These are phyloP conservation scores for Drosophila pallidifrons DNA, from an alignment of 1,140 invertebrate species.

Conservation along the genomic window DNA sequence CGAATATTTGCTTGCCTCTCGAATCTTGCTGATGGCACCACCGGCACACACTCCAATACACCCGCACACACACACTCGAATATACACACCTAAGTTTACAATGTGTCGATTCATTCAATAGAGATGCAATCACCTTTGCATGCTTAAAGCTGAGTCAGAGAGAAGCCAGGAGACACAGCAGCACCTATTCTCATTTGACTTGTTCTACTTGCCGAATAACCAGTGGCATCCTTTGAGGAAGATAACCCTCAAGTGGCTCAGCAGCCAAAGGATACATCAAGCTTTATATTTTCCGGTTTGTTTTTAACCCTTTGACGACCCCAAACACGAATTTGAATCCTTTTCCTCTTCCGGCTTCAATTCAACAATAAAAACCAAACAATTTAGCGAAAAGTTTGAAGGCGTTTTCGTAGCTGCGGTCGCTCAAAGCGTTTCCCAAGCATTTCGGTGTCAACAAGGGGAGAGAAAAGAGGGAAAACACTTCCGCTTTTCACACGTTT, in stretches of 20 bases:
- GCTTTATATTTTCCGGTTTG: constrained; percentile 47
- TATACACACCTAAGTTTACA: constrained; percentile 11
- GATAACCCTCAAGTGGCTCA: constrained; percentile 44
- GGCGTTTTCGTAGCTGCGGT: constrained; percentile 58
- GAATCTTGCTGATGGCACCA: constrained; percentile 29
- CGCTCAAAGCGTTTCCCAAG: constrained; percentile 43
- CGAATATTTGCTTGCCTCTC: constrained; percentile 38
- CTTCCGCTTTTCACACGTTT: constrained; percentile 76
- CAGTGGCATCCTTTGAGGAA: constrained; percentile 13
- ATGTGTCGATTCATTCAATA: constrained; percentile 9
- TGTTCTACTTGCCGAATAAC: not conserved
- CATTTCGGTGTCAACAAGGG: constrained; percentile 38
- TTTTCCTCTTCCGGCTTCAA: constrained; percentile 39
- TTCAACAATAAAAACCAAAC: constrained; percentile 42
- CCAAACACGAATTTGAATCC: constrained; percentile 31
- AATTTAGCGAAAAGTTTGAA: constrained; percentile 56
- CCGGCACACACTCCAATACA: constrained; percentile 7
- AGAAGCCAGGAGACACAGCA: not conserved
- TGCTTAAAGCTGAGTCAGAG: not conserved
- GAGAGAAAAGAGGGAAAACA: constrained; percentile 37
- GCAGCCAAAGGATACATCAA: constrained; percentile 51
- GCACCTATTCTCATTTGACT: not conserved
- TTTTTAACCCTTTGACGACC: constrained; percentile 37
- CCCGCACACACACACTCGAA: not conserved
- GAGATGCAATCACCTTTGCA: constrained; percentile 13